These are phyloP conservation scores for Sphaerodactylus townsendi DNA, from an alignment of 2,113 vertebrate genomes.

Conservation along the genomic window DNA sequence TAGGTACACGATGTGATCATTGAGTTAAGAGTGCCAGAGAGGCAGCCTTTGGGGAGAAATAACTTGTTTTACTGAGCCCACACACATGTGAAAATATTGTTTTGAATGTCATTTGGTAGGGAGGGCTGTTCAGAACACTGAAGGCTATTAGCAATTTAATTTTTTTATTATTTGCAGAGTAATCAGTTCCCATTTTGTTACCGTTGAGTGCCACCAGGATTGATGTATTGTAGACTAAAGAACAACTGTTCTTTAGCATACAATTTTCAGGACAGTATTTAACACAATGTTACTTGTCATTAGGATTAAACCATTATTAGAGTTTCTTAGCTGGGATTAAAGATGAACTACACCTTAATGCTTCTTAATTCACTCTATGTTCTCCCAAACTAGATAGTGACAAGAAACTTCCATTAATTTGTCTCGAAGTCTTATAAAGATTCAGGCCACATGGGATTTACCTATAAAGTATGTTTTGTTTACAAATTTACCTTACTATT, in stretches of 20 bases:
- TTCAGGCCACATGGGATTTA: not conserved
- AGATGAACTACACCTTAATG: not conserved
- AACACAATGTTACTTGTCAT: not conserved
- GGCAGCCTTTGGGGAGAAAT: conserved; percentile 18
- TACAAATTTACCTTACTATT: not conserved
- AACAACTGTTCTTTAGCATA: not conserved
- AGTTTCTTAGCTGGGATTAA: not conserved
- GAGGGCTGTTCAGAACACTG: not conserved
- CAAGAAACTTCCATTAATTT: not conserved
- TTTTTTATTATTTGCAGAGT: conserved; percentile 22
- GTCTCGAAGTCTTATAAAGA: no score
- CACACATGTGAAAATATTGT: conserved; percentile 30
- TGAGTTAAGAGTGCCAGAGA: conserved; percentile 39
- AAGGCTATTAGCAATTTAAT: conserved; percentile 4
- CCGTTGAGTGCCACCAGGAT: not conserved
- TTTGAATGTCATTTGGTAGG: not conserved
- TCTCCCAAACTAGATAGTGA: not conserved
- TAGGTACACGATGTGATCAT: conserved; percentile 34
- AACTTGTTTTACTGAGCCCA: conserved; percentile 42
- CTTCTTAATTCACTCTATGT: not conserved
- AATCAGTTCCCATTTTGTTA: not conserved
- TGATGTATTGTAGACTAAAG: not conserved
- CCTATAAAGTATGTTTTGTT: not conserved
- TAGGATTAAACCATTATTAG: not conserved
- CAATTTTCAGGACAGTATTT: not conserved